Percentiles rank a stretch among this genome's conserved stretches.
Evolutionary conservation across 2,113 vertebrate species (phyloP).

Genomic region (Varanus salvator): DNA sequence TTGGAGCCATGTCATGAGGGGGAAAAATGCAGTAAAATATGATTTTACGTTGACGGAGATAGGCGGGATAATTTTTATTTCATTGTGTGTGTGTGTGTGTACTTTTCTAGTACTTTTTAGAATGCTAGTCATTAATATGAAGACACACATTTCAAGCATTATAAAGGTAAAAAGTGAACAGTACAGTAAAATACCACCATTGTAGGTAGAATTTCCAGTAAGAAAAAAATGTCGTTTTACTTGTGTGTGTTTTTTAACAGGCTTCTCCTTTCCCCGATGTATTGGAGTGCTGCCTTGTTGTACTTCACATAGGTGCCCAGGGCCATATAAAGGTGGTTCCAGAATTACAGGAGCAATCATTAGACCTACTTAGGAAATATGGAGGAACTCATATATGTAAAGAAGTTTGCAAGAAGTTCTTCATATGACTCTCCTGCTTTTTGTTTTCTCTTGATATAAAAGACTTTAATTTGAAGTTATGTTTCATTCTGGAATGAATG

Average conservation of each 20-base stretch:
- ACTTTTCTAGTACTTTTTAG: too few relatives aligned
- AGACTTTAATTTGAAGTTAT: constrained; percentile 25
- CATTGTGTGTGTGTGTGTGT: not conserved
- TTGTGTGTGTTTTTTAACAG: constrained; percentile 70
- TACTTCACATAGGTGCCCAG: constrained; percentile 78
- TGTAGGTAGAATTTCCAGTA: not conserved
- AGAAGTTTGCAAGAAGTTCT: constrained; percentile 68
- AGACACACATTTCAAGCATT: too few relatives aligned
- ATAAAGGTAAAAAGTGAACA: not conserved
- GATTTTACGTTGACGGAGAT: not conserved
- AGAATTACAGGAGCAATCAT: constrained; percentile 71
- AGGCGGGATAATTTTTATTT: not conserved
- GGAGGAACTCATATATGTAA: constrained; percentile 46
- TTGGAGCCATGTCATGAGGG: not conserved
- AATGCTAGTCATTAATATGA: not conserved
- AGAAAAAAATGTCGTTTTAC: not conserved
- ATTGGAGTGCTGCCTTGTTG: constrained; percentile 89
- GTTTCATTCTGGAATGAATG: constrained; percentile 23
- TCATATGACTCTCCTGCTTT: constrained; percentile 40
- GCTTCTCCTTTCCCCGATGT: constrained; percentile 87
- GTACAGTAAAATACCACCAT: not conserved
- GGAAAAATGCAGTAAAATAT: not conserved
- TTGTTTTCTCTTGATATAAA: constrained; percentile 33
- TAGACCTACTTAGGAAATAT: constrained; percentile 79
- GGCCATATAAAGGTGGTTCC: constrained; percentile 55